Percentiles rank a stretch among this genome's conserved stretches.
These are phyloP conservation scores for Hyperoplus immaculatus DNA, from an alignment of 2,797 vertebrate species.

Conservation along the genomic window DNA sequence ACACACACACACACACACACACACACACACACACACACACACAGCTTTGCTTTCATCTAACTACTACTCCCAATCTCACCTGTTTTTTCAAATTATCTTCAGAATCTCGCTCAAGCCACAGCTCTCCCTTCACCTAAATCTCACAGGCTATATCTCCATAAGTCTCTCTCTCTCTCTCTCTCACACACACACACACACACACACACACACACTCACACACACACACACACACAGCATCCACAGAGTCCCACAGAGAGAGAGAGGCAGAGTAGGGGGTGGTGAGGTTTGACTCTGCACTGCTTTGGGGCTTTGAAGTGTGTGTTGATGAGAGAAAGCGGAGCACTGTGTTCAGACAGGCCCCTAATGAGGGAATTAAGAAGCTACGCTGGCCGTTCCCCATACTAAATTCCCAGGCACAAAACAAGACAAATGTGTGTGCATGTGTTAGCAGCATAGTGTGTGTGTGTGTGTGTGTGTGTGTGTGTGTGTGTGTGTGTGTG, in stretches of 20 bases:
- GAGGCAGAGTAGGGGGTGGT: conserved; percentile 66
- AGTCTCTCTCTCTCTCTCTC: conserved; percentile 49
- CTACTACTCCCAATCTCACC: conserved; percentile 53
- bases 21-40: conserved; percentile 25
- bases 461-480: conserved; percentile 33
- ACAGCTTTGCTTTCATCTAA: conserved; percentile 52
- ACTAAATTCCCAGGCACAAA: conserved; percentile 86
- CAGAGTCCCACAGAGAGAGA: conserved; percentile 69
- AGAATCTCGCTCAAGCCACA: conserved; percentile 62
- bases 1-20: not conserved
- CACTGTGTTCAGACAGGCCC: conserved; percentile 90
- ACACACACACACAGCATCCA: conserved; percentile 64
- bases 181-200: conserved; percentile 59
- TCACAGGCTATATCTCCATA: conserved; percentile 64
- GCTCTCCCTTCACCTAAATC: conserved; percentile 62
- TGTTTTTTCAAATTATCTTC: conserved; percentile 60
- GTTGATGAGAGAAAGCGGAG: conserved; percentile 90
- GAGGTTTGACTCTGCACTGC: conserved; percentile 75
- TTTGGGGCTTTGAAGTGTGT: conserved; percentile 92
- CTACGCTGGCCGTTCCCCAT: conserved; percentile 88
- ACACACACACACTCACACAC: conserved; percentile 49
- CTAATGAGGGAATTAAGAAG: conserved; percentile 98
- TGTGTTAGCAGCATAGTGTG: conserved; percentile 52
- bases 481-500: conserved; percentile 35
- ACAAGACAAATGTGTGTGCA: conserved; percentile 69